Conservation (phyloP, 2,888 invertebrate genomes). For the Acutogordius australiensis region DNA sequence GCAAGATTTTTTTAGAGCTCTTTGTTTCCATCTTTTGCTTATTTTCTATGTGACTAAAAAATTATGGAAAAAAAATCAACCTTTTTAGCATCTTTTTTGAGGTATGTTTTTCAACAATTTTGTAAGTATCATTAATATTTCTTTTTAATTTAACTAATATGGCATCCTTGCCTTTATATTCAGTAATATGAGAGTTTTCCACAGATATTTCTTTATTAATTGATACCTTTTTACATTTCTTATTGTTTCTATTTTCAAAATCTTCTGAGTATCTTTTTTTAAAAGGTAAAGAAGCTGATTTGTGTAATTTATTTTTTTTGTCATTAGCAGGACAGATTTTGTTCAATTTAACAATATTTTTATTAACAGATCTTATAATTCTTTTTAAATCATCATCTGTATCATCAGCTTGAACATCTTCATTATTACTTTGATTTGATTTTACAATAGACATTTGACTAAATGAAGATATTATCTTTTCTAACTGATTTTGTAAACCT, state of each 20-base stretch:
- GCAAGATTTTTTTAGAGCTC: not conserved
- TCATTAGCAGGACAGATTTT: not conserved
- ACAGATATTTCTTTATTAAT: not conserved
- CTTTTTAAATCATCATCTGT: constrained; percentile 1
- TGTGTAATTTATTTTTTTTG: not conserved
- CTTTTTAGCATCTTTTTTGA: not conserved
- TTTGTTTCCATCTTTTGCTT: not conserved
- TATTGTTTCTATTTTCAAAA: not conserved
- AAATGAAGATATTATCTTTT: not conserved
- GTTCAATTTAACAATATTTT: constrained; percentile 5
- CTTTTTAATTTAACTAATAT: not conserved
- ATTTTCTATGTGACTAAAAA: not conserved
- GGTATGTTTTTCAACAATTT: not conserved
- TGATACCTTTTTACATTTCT: not conserved
- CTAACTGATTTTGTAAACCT: not conserved
- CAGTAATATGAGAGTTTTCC: not conserved
- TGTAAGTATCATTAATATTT: constrained; percentile 9
- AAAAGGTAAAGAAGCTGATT: not conserved
- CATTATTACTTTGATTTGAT: not conserved
- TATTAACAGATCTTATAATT: constrained; percentile 6
- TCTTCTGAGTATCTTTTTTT: not conserved
- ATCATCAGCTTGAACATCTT: not conserved
- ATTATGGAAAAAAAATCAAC: not conserved
- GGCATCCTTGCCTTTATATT: not conserved
- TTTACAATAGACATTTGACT: not conserved